Evolutionary conservation across 2,888 invertebrate genomes (phyloP), one percentile per base, ranked within the genome.

Genomic region (Spilosoma lubricipeda): DNA sequence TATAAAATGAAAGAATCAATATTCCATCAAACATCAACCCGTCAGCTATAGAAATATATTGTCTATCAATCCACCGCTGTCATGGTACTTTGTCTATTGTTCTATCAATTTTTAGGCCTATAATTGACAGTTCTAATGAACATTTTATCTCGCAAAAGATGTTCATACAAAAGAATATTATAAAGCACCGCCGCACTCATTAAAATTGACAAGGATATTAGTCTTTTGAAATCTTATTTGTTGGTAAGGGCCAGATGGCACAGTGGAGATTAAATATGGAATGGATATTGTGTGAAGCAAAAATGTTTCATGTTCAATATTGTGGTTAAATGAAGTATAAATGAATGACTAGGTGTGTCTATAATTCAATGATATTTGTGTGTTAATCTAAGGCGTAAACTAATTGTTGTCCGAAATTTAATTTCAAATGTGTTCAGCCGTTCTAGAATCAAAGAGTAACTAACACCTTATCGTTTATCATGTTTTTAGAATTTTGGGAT

Each of bases 151-250:
- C 66, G n/a, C 20, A 67, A 59, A 67, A 56, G 66, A 66, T 66
- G 52, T 67, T 59, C n/a, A 56, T n/a, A 71, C 71, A 71, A 71
- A 65, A 45, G 65, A 39, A 13, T 36, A n/a, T 48, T 65, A 2
- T n/a, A 15, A n/a, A n/a, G 36, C 3, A 65, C 64, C 13, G n/a
- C 18, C n/a, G 33, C 64, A 48, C 65, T 71, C 64, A 71, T 65
- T 20, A n/a, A 45, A 48, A 65, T 36, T 71, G 64, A 71, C 71
- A 71, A 20, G 65, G n/a, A 64, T 48, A 48, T 71, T 63, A 70
- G 63, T 70, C 42, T 63, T 70, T 74, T 81, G 13, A 68, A 48
- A 52, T 71, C 42, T 70, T 45, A 63, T 70, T 70, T 42, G 27
- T 59, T 20, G 30, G 18, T 63, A 30, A 30, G 18, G 59, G 3